Conservation (phyloP, 2,113 vertebrate species). For the Pyrgilauda ruficollis region DNA sequence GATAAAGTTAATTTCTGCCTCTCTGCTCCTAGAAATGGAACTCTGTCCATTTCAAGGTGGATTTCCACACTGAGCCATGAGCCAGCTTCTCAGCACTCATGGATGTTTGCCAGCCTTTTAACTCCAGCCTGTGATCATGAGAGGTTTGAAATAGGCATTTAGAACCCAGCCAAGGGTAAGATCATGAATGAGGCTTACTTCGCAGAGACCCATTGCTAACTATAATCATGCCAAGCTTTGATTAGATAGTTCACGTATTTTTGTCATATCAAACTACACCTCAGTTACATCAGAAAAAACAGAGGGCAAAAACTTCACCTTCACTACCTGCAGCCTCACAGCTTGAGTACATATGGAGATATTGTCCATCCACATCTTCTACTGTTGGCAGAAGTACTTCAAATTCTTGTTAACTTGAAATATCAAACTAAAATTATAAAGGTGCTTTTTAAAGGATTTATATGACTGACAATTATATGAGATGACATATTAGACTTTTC, state of each 20-base stretch:
- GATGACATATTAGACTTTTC: neutral
- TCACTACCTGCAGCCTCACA: neutral
- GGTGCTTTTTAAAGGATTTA: neutral
- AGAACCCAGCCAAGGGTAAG: neutral
- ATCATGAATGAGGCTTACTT: neutral
- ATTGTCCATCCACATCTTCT: neutral
- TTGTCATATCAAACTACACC: neutral
- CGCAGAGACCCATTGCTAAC: neutral
- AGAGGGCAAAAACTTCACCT: neutral
- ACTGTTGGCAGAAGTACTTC: neutral
- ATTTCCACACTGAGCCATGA: neutral
- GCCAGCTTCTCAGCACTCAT: rapidly evolving
- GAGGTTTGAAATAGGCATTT: neutral
- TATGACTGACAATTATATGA: neutral
- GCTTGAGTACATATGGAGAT: neutral
- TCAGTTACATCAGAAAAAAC: neutral
- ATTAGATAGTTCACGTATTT: neutral
- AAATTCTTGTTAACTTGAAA: neutral
- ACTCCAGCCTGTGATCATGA: neutral
- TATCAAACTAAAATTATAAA: neutral
- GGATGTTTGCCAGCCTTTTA: neutral
- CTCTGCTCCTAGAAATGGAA: neutral
- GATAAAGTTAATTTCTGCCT: neutral
- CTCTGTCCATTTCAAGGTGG: neutral
- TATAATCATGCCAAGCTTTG: neutral